phyloP scores from a whole-genome alignment of 1,140 invertebrate genomes.

The Scaptomyza montana region DNA sequence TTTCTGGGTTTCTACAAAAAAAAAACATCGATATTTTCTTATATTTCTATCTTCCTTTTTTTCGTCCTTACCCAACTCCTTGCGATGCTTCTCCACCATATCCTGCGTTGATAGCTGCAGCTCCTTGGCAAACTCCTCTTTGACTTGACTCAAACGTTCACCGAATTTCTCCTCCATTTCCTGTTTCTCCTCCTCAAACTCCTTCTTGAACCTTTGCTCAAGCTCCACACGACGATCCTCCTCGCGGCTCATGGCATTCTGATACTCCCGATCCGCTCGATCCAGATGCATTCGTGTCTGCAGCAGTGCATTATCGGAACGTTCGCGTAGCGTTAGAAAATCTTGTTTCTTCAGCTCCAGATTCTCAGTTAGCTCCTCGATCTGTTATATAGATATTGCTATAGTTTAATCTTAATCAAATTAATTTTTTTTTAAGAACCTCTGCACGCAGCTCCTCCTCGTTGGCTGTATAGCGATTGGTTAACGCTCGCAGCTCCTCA shows the following conservation, averaged over 20 bases:
- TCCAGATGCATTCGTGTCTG: constrained; percentile 83
- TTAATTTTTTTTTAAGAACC: constrained; percentile 66
- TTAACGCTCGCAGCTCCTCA: constrained; percentile 84
- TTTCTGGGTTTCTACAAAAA: constrained; percentile 84
- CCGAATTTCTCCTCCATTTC: constrained; percentile 83
- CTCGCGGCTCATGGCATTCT: constrained; percentile 85
- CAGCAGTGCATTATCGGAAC: constrained; percentile 74
- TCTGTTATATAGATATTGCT: constrained; percentile 70
- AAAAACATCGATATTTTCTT: background rate
- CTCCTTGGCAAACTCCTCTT: constrained; percentile 82
- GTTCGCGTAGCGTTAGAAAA: constrained; percentile 71
- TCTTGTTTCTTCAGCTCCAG: constrained; percentile 85
- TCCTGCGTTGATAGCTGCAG: constrained; percentile 84
- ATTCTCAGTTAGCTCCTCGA: constrained; percentile 85
- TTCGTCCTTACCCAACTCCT: constrained; percentile 85
- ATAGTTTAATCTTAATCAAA: background rate
- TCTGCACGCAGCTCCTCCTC: constrained; percentile 85
- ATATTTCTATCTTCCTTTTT: background rate
- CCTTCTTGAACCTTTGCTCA: constrained; percentile 61
- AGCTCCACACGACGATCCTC: constrained; percentile 84
- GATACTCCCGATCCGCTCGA: constrained; percentile 83
- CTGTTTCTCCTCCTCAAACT: constrained; percentile 73
- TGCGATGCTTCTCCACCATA: constrained; percentile 85
- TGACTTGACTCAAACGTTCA: constrained; percentile 76
- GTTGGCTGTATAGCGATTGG: constrained; percentile 85